Evolutionary conservation across 35 echinoderm and acorn worm species (phyloP).

Genomic region (Apostichopus californicus): DNA sequence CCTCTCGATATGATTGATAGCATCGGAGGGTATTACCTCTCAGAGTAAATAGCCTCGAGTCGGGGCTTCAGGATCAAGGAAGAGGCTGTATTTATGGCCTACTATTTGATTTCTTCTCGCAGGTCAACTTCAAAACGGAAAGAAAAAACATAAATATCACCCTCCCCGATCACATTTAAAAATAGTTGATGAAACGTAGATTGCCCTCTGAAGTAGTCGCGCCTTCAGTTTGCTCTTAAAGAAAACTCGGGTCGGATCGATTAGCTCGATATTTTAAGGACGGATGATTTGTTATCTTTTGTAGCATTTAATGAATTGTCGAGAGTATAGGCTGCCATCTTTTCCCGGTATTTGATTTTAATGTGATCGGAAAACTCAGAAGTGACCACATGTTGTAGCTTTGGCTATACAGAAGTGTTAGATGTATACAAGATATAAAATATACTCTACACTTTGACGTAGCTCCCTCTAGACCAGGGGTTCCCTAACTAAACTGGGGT

Average conservation of each 20-base stretch:
- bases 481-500: too few relatives aligned
- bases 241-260: not conserved
- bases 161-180: not conserved
- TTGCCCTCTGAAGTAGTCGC: slow-evolving; percentile 20
- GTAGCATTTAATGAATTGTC: too few relatives aligned
- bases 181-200: slow-evolving; percentile 24
- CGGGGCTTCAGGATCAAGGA: not conserved
- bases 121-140: not conserved
- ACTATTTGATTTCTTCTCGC: slow-evolving; percentile 36
- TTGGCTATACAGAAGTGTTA: too few relatives aligned
- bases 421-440: too few relatives aligned
- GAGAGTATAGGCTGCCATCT: too few relatives aligned
- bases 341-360: too few relatives aligned
- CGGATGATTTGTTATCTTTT: not conserved
- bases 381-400: too few relatives aligned
- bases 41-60: slow-evolving; percentile 33
- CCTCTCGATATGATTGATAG: slow-evolving; percentile 26
- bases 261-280: not conserved
- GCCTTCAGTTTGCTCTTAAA: not conserved
- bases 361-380: too few relatives aligned
- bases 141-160: not conserved
- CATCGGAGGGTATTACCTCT: slow-evolving; percentile 1
- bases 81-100: slow-evolving; percentile 14
- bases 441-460: too few relatives aligned
- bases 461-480: too few relatives aligned